Evolutionary conservation across 37 sponge, comb jelly and placozoan genomes (phyloP), one percentile per base, ranked within the genome.

Genomic region (Amphimedon queenslandica): DNA sequence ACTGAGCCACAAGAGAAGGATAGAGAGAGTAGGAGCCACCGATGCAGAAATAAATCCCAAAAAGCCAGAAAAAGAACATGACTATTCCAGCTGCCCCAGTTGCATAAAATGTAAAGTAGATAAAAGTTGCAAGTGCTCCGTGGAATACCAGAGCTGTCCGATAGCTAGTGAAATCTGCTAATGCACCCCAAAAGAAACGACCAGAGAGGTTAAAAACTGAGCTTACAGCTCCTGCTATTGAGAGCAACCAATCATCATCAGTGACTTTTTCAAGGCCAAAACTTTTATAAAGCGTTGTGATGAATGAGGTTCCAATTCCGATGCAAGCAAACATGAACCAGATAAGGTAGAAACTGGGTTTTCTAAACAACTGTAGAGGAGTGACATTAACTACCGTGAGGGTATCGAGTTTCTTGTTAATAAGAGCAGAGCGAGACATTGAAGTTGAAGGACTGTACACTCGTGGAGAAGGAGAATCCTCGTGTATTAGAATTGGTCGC

Each of bases 1-100:
- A 61, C 31, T 79, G 66, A 23, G 86, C 86, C 3, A 78, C 63
- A 20, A 76, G 82, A 2, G 83, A 81, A 11, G 94, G 89, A 32
- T 88, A 84, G 3, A 88, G 34, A 24, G 80, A 79, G 39, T 63
- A 84, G 37, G 37, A 77, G 35, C 96, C 96, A 0, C 96, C 96
- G 1, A 89, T 37, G 71, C 93, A 92, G 80, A 89, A 89, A 81
- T 82, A 89, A 38, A 92, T 73, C 33, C 76, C 37, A 34, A 81
- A 89, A 21, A 89, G 78, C 90, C 82, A 96, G 2, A 96, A 58
- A 27, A 84, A 84, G 75, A 58, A 88, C 61, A 84, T 60, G 28
- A 30, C 18, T 37, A 60, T 70, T 13, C 81, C 80, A 4, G 57
- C 77, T 5, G 70, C 29, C 2, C 10, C 57, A 4, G 72, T 73